Evolutionary conservation across 2,797 vertebrate species (phyloP).

Genomic region (Apodemus agrarius): DNA sequence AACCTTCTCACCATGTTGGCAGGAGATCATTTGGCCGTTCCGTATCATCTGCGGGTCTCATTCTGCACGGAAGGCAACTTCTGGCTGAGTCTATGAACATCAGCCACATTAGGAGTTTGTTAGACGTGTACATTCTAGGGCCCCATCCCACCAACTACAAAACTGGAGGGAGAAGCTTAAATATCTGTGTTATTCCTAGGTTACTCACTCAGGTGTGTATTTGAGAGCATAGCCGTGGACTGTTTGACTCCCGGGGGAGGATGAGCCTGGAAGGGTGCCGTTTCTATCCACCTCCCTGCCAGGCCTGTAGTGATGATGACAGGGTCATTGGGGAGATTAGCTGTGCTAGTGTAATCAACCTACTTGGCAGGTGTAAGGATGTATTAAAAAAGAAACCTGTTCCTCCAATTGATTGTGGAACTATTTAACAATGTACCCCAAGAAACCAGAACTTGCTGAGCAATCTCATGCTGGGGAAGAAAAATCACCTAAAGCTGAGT

Average conservation of each 20-base stretch:
- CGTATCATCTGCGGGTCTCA: not conserved
- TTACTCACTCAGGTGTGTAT: not conserved
- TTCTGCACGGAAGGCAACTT: not conserved
- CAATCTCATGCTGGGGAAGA: not conserved
- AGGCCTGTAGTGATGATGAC: not conserved
- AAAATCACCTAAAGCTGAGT: not conserved
- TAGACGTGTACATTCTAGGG: not conserved
- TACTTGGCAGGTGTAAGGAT: not conserved
- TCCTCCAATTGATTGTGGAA: not conserved
- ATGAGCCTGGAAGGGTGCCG: not conserved
- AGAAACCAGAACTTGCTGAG: not conserved
- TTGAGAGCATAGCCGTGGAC: not conserved
- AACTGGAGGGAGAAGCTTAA: not conserved
- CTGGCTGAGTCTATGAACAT: not conserved
- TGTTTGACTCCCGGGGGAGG: not conserved
- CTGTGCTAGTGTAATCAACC: not conserved
- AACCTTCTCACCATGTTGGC: not conserved
- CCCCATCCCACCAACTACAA: not conserved
- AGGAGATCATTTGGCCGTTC: not conserved
- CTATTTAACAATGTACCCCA: not conserved
- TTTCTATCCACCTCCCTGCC: not conserved
- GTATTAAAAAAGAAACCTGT: not conserved
- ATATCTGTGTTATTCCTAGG: not conserved
- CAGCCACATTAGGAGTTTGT: not conserved
- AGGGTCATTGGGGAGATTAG: not conserved